These are phyloP conservation scores for Scophthalmus maximus DNA, from an alignment of 2,113 vertebrate species.

Conservation along the genomic window DNA sequence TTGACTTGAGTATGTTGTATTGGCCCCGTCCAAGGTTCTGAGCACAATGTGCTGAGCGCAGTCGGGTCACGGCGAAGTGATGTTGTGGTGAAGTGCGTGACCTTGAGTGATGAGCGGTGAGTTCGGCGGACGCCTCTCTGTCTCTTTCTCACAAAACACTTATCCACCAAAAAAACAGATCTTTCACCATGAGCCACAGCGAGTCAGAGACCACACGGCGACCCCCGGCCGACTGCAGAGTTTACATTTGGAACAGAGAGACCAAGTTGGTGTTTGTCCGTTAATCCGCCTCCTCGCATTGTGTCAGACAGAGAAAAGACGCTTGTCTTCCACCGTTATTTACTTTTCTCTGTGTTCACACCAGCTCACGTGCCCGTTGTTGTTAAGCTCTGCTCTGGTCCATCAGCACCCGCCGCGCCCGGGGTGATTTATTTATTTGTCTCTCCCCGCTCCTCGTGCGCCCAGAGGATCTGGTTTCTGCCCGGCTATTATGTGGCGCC, in stretches of 20 bases:
- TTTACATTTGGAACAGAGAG: neutral
- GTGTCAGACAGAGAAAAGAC: conserved; percentile 12
- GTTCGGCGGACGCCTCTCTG: conserved; percentile 41
- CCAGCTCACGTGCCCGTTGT: conserved; percentile 62
- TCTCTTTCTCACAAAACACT: conserved; percentile 47
- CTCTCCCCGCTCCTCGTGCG: conserved; percentile 57
- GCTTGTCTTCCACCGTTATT: conserved; percentile 46
- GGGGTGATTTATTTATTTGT: conserved; percentile 73
- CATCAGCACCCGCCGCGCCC: conserved; percentile 47
- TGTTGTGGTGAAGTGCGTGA: conserved; percentile 11
- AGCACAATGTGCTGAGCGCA: neutral
- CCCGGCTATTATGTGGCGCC: conserved; percentile 79
- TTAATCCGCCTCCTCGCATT: neutral
- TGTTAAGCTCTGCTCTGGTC: conserved; percentile 52
- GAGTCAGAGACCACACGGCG: conserved; percentile 38
- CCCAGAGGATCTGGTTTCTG: conserved; percentile 79
- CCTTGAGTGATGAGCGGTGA: conserved; percentile 39
- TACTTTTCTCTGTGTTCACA: conserved; percentile 29
- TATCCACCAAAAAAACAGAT: conserved; percentile 34
- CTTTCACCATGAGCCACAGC: conserved; percentile 7
- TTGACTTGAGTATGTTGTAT: conserved; percentile 15
- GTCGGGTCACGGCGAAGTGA: conserved; percentile 9
- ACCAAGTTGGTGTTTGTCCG: neutral
- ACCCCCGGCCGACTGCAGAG: neutral
- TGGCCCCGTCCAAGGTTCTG: conserved; percentile 10